Evolutionary conservation across 2,888 invertebrate species (phyloP).

Genomic region (Mechanitis messenoides): DNA sequence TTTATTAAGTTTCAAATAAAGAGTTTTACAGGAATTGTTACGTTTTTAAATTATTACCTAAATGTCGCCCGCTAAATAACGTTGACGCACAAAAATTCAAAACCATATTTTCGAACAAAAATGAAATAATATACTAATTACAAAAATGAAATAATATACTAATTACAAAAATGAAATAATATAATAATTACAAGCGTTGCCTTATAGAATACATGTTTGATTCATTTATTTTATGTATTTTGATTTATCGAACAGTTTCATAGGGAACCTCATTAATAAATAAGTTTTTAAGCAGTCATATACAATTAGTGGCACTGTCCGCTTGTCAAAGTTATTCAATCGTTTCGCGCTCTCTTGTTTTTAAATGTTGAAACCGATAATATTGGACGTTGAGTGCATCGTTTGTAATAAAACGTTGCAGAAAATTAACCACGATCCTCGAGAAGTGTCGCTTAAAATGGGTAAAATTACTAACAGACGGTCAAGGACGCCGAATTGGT

Average conservation of each 20-base stretch:
- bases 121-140: slow-evolving; percentile 2
- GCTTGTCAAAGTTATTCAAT: slow-evolving; percentile 48
- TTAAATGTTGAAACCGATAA: slow-evolving; percentile 69
- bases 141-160: neutral
- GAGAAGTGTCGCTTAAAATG: slow-evolving; percentile 49
- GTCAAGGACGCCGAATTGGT: slow-evolving; percentile 69
- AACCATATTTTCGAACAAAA: slow-evolving; percentile 1
- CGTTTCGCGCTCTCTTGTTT: slow-evolving; percentile 53
- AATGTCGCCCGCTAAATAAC: neutral
- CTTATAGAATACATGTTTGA: slow-evolving; percentile 32
- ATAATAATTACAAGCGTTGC: slow-evolving; percentile 26
- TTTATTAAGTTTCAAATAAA: neutral
- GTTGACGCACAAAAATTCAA: neutral
- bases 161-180: slow-evolving; percentile 4
- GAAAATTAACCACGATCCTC: slow-evolving; percentile 61
- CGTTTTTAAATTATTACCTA: neutral
- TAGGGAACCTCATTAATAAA: slow-evolving; percentile 38
- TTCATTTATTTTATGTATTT: slow-evolving; percentile 32
- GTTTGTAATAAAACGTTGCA: slow-evolving; percentile 74
- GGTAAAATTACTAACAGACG: slow-evolving; percentile 60
- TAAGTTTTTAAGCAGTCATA: slow-evolving; percentile 38
- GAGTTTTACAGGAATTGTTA: neutral
- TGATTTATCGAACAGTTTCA: slow-evolving; percentile 31
- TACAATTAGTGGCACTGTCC: slow-evolving; percentile 34
- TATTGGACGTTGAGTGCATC: slow-evolving; percentile 72